Percentiles rank a stretch among this genome's conserved stretches.
These are phyloP conservation scores for Porites lobata DNA, from an alignment of 92 coral and sea anemone species.

Conservation along the genomic window DNA sequence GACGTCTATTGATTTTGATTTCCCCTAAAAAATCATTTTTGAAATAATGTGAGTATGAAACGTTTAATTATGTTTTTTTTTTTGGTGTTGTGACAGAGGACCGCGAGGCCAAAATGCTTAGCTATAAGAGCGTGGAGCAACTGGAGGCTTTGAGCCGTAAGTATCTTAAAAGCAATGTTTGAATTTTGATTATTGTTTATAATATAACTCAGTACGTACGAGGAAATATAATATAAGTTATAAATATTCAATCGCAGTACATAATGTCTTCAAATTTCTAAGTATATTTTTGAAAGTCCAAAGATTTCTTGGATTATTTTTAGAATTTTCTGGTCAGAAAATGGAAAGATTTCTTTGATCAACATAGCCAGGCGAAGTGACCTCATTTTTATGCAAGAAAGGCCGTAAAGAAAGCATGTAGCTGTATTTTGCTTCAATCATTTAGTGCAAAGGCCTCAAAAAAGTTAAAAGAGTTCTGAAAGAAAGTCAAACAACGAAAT, in stretches of 20 bases:
- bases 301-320: neutral
- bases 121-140: constrained; percentile 71
- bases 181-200: neutral
- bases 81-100: neutral
- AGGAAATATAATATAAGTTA: neutral
- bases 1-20: neutral
- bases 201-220: neutral
- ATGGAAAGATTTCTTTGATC: neutral
- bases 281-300: neutral
- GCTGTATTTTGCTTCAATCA: neutral
- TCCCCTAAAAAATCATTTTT: neutral
- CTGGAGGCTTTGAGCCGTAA: constrained; percentile 71
- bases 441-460: neutral
- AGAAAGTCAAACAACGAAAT: neutral
- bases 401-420: too few relatives aligned
- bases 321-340: neutral
- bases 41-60: neutral
- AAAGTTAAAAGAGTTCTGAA: neutral
- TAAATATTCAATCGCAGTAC: neutral
- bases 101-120: constrained; percentile 50
- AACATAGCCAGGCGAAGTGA: neutral
- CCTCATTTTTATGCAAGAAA: neutral
- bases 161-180: constrained; percentile 7
- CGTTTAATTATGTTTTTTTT: neutral
- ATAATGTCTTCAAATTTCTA: neutral